phyloP scores from a whole-genome alignment of 2,888 invertebrate genomes.

The Dione vanillae region DNA sequence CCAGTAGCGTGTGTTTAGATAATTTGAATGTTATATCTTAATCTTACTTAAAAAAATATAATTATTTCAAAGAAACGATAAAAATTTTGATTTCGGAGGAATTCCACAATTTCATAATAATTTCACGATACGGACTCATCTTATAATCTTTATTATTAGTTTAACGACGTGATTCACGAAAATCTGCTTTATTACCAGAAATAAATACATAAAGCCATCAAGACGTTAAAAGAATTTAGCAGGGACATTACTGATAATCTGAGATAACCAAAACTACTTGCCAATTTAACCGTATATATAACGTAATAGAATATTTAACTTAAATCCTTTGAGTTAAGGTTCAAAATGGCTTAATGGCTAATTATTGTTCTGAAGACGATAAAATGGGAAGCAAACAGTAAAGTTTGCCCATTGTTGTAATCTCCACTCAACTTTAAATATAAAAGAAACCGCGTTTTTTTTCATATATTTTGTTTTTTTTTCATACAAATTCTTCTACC shows the following conservation, averaged over 20 bases:
- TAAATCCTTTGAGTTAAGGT: conserved; percentile 36
- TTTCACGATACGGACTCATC: neutral
- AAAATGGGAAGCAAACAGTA: conserved; percentile 70
- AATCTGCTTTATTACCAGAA: conserved; percentile 25
- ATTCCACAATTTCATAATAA: neutral
- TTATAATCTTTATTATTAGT: conserved; percentile 21
- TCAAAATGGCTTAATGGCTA: conserved; percentile 41
- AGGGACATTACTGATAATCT: conserved; percentile 59
- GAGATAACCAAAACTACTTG: conserved; percentile 55
- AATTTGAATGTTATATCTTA: neutral
- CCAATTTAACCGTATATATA: conserved; percentile 40
- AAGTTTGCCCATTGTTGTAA: conserved; percentile 74
- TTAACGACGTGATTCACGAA: conserved; percentile 24
- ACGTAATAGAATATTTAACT: conserved; percentile 21
- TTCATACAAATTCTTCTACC: conserved; percentile 70
- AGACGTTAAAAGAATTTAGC: conserved; percentile 64
- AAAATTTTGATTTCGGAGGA: neutral
- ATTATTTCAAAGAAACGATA: neutral
- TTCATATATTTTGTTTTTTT: conserved; percentile 64
- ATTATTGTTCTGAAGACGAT: conserved; percentile 56
- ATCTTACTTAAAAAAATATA: neutral
- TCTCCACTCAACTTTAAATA: conserved; percentile 64
- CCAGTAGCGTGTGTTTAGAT: too few relatives aligned
- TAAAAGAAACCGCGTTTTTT: conserved; percentile 75
- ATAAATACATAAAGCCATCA: conserved; percentile 63